A percentile compares a stretch with the other conserved stretches of the same genome.
Conservation (phyloP, 1,140 invertebrate species). For the Phymorhynchus buccinoides region DNA sequence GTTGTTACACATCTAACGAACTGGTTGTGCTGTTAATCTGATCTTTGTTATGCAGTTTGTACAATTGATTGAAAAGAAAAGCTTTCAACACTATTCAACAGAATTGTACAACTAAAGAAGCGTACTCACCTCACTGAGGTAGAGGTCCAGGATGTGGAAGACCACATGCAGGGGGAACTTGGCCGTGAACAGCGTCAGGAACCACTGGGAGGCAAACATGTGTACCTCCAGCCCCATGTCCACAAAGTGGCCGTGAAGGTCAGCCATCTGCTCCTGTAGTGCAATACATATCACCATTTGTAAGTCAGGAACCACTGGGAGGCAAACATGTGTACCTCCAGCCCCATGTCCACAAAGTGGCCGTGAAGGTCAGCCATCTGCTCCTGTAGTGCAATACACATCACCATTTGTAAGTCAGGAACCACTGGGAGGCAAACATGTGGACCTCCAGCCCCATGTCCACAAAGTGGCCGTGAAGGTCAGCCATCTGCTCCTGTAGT, state of each 20-base stretch:
- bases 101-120: too few species aligned
- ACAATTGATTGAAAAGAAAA: too few species aligned
- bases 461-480: too few species aligned
- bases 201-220: conserved; percentile 99
- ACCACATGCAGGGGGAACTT: conserved; percentile 98
- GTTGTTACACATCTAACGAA: too few species aligned
- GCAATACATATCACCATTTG: background rate
- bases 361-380: conserved; percentile 90
- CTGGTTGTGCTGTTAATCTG: too few species aligned
- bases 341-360: conserved; percentile 91
- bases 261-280: conserved; percentile 7
- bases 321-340: conserved; percentile 99
- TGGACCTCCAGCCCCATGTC: too few species aligned
- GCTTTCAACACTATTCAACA: too few species aligned
- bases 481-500: too few species aligned
- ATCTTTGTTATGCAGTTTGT: too few species aligned
- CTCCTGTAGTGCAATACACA: conserved; percentile 79
- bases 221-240: conserved; percentile 95
- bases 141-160: conserved; percentile 97
- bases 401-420: too few species aligned
- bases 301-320: conserved; percentile 99
- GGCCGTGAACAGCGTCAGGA: conserved; percentile 97
- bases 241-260: conserved; percentile 86
- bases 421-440: too few species aligned
- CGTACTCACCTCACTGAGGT: conserved; percentile 78